Evolutionary conservation across 2,113 vertebrate species (phyloP).

Genomic region (Psittacara wagleri): DNA sequence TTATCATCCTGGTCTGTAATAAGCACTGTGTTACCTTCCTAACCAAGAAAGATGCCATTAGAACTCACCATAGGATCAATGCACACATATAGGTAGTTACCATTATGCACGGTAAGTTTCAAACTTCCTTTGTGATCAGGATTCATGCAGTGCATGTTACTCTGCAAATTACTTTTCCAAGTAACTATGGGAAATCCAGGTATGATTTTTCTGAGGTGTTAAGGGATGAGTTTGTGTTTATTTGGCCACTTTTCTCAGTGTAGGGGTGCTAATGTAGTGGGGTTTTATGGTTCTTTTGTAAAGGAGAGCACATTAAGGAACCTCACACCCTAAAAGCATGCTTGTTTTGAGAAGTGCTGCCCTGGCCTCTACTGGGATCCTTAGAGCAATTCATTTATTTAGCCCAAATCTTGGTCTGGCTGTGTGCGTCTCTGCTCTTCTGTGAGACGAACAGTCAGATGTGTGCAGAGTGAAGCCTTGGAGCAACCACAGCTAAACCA

Average conservation of each 20-base stretch:
- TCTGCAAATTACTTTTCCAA: background rate
- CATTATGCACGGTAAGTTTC: rapidly evolving
- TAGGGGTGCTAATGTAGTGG: background rate
- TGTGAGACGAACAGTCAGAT: background rate
- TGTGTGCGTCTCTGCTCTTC: background rate
- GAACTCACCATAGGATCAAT: background rate
- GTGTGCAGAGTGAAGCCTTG: background rate
- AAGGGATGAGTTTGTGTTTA: background rate
- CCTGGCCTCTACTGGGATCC: background rate
- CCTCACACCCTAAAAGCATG: background rate
- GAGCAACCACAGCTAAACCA: background rate
- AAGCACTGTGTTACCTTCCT: rapidly evolving
- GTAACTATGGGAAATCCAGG: background rate
- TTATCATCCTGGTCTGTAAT: too few species aligned
- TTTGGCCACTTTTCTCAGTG: background rate
- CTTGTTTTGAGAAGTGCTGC: background rate
- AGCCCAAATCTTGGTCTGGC: background rate
- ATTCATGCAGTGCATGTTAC: background rate
- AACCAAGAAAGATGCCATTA: background rate
- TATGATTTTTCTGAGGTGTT: background rate
- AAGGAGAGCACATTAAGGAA: background rate
- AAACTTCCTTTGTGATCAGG: background rate
- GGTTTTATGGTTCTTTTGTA: background rate
- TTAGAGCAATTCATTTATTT: background rate
- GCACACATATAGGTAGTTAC: rapidly evolving